Base-by-base conservation (phyloP, 2,113 vertebrate species). In the Colossoma macropomum region DNA sequence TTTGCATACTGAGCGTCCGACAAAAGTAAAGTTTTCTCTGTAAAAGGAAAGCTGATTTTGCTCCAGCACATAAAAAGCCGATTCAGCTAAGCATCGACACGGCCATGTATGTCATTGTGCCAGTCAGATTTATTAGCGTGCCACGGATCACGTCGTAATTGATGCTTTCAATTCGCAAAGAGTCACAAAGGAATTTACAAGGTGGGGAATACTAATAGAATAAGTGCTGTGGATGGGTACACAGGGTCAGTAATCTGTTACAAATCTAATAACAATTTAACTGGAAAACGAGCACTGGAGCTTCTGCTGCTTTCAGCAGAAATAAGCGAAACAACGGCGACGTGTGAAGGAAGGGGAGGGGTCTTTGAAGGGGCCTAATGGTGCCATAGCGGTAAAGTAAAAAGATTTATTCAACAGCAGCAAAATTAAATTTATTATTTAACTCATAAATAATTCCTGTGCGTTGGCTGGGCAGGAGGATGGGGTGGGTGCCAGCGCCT, bases 381-480 rank as follows among this genome's bases (percentile, higher is more conserved):
- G 71, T 15, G 78, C 41, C 87, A 87, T 87, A 93, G 88, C 88
- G 85, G 89, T 89, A 93, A 94, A 94, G 91, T 89, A 93, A 91
- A 93, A 75, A 84, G 84, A 87, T 92, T 92, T 92, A 94, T 93
- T 93, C 80, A 91, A 84, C 70, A 77, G 88, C 89, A 89, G 86
- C 93, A 87, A 88, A 87, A 92, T 94, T 92, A 87, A 79, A 94
- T 88, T 88, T 90, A 92, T 93, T 94, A 93, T 92, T 94, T 92
- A 92, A 84, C 87, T 91, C 86, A 93, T 93, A 94, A 93, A 93
- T 94, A 90, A 92, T 95, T 93, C 88, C 73, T 89, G 90, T 90
- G 76, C 80, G 48, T 79, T 83, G 83, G 70, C 41, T 60, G 84
- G 87, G 86, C 88, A 87, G 38, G 25, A 77, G 72, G 66, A 11